phyloP scores from a whole-genome alignment of 2,113 vertebrate species.

The Ariopsis seemanni region DNA sequence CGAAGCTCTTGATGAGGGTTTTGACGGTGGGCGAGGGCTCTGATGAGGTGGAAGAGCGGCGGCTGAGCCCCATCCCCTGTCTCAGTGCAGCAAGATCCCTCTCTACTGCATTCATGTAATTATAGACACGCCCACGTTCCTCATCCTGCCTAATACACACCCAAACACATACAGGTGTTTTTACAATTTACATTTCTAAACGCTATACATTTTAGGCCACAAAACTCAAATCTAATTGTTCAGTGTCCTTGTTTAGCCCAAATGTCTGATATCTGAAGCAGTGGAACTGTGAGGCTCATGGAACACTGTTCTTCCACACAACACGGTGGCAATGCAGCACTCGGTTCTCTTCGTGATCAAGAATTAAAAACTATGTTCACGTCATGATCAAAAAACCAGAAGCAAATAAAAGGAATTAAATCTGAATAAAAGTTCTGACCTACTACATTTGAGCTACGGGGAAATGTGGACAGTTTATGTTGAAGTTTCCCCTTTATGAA shows the following conservation, averaged over 20 bases:
- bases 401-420: background rate
- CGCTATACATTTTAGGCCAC: background rate
- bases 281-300: background rate
- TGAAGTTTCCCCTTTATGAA: background rate
- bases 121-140: slow-evolving; percentile 92
- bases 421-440: background rate
- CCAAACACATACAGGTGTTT: background rate
- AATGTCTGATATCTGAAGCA: background rate
- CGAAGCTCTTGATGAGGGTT: slow-evolving; percentile 88
- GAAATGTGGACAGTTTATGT: background rate
- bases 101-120: slow-evolving; percentile 97
- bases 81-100: slow-evolving; percentile 89
- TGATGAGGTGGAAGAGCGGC: slow-evolving; percentile 86
- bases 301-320: too few relatives aligned
- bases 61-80: slow-evolving; percentile 92
- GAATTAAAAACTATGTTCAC: background rate
- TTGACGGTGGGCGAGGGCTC: slow-evolving; percentile 86
- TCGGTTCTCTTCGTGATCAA: background rate
- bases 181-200: background rate
- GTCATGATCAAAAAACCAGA: background rate
- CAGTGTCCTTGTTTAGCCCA: background rate
- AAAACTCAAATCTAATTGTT: background rate
- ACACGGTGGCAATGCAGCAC: background rate
- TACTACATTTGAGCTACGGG: background rate
- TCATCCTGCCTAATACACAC: slow-evolving; percentile 84